Conservation (phyloP, 1,140 invertebrate genomes). For the Drosophila bifasciata region DNA sequence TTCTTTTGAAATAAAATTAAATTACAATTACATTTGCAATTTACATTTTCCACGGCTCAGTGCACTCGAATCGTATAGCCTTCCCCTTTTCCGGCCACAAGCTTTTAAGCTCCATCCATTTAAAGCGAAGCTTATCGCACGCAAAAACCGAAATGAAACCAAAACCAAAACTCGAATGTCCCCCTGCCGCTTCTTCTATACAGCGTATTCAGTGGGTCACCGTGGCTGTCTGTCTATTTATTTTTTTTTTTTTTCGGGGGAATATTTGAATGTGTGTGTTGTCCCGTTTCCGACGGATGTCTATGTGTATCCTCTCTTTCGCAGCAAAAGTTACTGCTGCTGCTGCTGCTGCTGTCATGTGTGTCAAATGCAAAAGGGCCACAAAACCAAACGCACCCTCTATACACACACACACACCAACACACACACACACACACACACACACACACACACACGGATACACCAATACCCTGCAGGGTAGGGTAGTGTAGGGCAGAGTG, state of each 20-base stretch:
- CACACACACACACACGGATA: constrained; percentile 1
- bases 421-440: constrained; percentile 20
- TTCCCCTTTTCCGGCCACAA: neutral
- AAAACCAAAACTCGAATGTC: constrained; percentile 20
- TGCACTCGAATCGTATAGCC: constrained; percentile 13
- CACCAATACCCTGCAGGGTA: neutral
- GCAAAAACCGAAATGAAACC: constrained; percentile 30
- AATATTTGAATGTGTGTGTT: constrained; percentile 12
- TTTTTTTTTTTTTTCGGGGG: constrained; percentile 19
- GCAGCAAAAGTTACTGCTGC: constrained; percentile 19
- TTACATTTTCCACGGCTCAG: constrained; percentile 30
- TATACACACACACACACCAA: constrained; percentile 30
- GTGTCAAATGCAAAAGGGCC: constrained; percentile 58
- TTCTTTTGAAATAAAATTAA: constrained; percentile 42
- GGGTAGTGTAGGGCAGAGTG: too few species aligned
- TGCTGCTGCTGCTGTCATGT: constrained; percentile 21
- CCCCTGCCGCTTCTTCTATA: neutral
- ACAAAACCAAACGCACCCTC: constrained; percentile 69
- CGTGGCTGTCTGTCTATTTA: constrained; percentile 28
- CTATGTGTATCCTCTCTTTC: constrained; percentile 20
- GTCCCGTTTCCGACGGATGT: constrained; percentile 11
- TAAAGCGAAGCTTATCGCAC: constrained; percentile 39
- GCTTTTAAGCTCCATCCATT: constrained; percentile 33
- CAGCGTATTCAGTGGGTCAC: constrained; percentile 51
- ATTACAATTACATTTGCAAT: constrained; percentile 10